A percentile compares a stretch with the other conserved stretches of the same genome.
These are phyloP conservation scores for Thunnus maccoyii DNA, from an alignment of 2,113 vertebrate species.

Conservation along the genomic window DNA sequence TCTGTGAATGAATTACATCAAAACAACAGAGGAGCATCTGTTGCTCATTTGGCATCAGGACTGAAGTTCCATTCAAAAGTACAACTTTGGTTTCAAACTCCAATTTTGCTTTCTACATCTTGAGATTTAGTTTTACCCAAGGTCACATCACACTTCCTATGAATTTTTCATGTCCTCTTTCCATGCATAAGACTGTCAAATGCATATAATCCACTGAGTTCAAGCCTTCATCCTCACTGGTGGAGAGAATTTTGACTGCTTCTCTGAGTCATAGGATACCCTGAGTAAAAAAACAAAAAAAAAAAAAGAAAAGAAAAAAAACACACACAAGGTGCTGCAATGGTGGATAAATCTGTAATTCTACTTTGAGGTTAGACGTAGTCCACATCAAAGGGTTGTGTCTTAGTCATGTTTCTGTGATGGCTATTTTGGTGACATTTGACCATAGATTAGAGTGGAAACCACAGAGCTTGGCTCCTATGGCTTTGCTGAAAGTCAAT, in stretches of 20 bases:
- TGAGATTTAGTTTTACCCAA: neutral
- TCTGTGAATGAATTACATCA: slow-evolving; percentile 16
- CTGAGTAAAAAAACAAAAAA: slow-evolving; percentile 21
- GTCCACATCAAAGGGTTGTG: slow-evolving; percentile 75
- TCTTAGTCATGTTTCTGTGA: slow-evolving; percentile 61
- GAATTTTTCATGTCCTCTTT: slow-evolving; percentile 3
- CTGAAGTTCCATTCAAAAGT: slow-evolving; percentile 10
- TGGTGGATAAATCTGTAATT: slow-evolving; percentile 69
- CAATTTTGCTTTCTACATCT: neutral
- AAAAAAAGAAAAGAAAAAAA: slow-evolving; percentile 28
- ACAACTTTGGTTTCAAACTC: neutral
- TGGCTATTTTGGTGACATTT: slow-evolving; percentile 77
- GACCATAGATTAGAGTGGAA: slow-evolving; percentile 59
- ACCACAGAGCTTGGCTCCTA: slow-evolving; percentile 40
- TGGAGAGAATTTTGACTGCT: slow-evolving; percentile 13
- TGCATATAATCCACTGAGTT: neutral
- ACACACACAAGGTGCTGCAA: slow-evolving; percentile 58
- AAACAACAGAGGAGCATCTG: slow-evolving; percentile 34
- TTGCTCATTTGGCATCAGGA: slow-evolving; percentile 15
- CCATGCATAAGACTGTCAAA: neutral
- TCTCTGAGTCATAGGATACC: slow-evolving; percentile 39
- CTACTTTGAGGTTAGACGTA: slow-evolving; percentile 68
- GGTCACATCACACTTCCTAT: slow-evolving; percentile 19
- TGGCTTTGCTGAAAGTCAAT: slow-evolving; percentile 35
- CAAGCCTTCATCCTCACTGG: neutral